Evolutionary conservation across 2,113 vertebrate species (phyloP).

Genomic region (Lasiurus cinereus): DNA sequence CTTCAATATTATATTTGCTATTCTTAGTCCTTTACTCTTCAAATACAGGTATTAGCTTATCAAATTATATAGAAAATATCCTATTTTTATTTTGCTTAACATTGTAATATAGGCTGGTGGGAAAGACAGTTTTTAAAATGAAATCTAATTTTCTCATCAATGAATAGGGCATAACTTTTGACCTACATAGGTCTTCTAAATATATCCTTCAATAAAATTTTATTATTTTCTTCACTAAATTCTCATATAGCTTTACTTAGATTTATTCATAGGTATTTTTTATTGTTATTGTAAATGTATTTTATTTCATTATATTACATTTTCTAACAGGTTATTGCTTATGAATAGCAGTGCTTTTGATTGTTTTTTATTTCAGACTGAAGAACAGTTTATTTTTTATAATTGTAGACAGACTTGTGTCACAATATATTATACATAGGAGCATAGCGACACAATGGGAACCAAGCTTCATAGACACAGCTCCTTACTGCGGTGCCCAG

Average conservation of each 20-base stretch:
- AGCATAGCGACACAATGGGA: background rate
- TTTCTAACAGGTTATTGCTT: conserved; percentile 37
- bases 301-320: conserved; percentile 2
- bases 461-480: background rate
- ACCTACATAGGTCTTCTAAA: background rate
- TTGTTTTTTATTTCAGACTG: background rate
- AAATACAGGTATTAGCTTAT: background rate
- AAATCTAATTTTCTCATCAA: conserved; percentile 4
- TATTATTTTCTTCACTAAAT: conserved; percentile 10
- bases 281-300: background rate
- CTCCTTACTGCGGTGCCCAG: background rate
- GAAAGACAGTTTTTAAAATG: conserved; percentile 15
- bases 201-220: background rate
- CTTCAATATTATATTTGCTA: conserved; percentile 20
- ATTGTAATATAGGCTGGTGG: background rate
- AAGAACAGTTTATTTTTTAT: background rate
- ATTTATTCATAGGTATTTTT: background rate
- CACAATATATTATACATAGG: fast-evolving
- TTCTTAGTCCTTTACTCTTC: background rate
- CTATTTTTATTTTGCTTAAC: background rate
- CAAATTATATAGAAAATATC: background rate
- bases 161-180: background rate
- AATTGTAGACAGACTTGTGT: too few relatives aligned
- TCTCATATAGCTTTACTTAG: background rate
- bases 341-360: background rate